Base-by-base conservation (phyloP, 30 jellyfish, hydroid and myxozoan genomes). In the Turritopsis rubra region DNA sequence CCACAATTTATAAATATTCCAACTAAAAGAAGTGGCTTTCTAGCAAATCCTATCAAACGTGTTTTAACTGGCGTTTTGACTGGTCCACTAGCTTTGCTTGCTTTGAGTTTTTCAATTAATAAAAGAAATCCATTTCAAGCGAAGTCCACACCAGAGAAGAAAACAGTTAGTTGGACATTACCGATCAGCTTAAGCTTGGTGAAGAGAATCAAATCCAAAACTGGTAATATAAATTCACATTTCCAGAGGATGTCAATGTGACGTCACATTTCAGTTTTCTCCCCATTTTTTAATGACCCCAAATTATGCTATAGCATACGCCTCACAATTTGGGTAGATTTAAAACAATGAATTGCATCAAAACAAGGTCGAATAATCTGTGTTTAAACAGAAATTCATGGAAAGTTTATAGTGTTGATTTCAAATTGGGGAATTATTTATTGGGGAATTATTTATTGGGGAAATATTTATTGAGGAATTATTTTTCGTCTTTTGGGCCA, bases 91-190 rank as follows among this genome's bases (percentile, higher is more conserved):
- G 92, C 90, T 0, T 73, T 95, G 79, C 52, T 88, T 72, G 89
- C 91, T 21, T 72, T 95, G 68, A 66, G 82, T 73, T 84, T 95
- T 53, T 95, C 99, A 22, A 53, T 89, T 26, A 79, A 86, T 53
- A 88, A 87, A 41, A 27, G 89, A 54, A 95, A 95, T 80, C 99
- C 99, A 21, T 95, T 95, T 84, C 75, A 79, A 52, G 93, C 91
- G 22, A 80, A 86, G 68, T 78, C 30, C 21, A 90, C 96, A 19
- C 96, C 97, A 16, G 77, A 89, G 1, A 76, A 72, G 72, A 95
- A 95, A 86, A 91, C 84, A 82, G 97, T 87, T 18, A 90, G 97
- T 83, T 95, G 99, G 99, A 89, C 97, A 1, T 71, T 73, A 24
- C 88, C 97, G 0, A 75, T 94, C 27, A 90, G 86, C 8, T 72